Base-by-base conservation (phyloP, 2,797 vertebrate species). In the Syngnathus rostellatus region DNA sequence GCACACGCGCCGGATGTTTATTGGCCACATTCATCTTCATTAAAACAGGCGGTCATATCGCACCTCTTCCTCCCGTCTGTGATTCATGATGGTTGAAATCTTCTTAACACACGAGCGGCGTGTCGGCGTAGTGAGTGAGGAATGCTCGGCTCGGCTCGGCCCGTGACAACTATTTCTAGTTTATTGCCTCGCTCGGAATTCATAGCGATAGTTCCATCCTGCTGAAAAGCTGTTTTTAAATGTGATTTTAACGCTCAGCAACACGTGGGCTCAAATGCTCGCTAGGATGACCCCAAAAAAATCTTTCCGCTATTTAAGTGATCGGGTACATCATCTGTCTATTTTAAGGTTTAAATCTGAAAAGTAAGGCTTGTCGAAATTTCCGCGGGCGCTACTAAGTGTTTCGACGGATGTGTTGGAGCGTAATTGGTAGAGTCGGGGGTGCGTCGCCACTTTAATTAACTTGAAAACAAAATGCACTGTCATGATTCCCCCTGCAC, bases 321-420 rank as follows among this genome's bases (percentile, higher is more conserved):
- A 41, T 41, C 41, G 41, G 41, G 8, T 3, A 10, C 41, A 41
- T 41, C 10, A 41, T 41, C 8, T 9, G 41, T 41, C 41, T 41
- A 2, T 41, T 41, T 31, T 4, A 31, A 31, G 3, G 3, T 31
- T 31, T 31, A 31, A 31, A 31, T 31, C 31, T 31, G 4, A 1
- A 25, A 25, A 25, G 40, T 41, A 9, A 10, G 40, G 40, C 40
- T 7, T 41, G 8, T 43, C 11, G 2, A 11, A 11, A 8, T 43
- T 43, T 43, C 41, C 10, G 11, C 11, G 3, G 11, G 43, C 12
- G 11, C 43, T 5, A 16, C 12, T 45, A 12, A 45, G 43, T 45
- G 11, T 16, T 45, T 45, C 5, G 45, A 6, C 17, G 45, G 45
- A 16, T 1, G 45, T 17, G 78, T 85, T 81, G 81, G 79, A 82